Evolutionary conservation across 37 sponge, comb jelly and placozoan species (phyloP), one percentile per base, ranked within the genome.

Genomic region (Petrosia ficiformis): DNA sequence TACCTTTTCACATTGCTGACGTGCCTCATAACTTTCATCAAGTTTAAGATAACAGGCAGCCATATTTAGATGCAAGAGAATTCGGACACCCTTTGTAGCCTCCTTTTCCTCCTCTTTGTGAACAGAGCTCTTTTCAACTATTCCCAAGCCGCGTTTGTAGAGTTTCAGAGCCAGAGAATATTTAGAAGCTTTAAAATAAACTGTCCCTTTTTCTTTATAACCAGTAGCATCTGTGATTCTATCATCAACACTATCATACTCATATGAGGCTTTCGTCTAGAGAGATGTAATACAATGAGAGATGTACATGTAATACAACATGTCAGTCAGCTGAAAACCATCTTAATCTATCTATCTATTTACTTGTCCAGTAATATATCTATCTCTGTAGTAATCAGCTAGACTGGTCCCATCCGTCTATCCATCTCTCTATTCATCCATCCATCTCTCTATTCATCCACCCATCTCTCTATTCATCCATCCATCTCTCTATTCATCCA

Each of bases 181-280:
- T 58, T 85, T 91, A 19, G 61, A 63, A 4, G 67, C 92, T 60
- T 86, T 94, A 78, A 97, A 94, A 56, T 83, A 91, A 33, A 81
- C 89, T 11, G 90, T 86, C 14, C 98, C 98, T 70, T 72, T 80
- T 22, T 89, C 87, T 71, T 97, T 97, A 48, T 86, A 67, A 5
- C 44, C 65, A 36, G 71, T 68, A 1, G 92, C 87, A 21, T 84
- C 90, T 36, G 85, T 72, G 43, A 83, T 44, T 64, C 86, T 85
- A 75, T 97, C 95, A 25, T 85, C 84, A 42, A 79, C 65, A 57
- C 42, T 67, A 59, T 83, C 89, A 65, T 91, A 96, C 11, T 92
- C 97, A 82, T 84, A 96, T 28, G 78, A 38, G 5, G 83, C 78
- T 57, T 89, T 93, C 34, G 76, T n/a, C 87, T 91, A 31, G 65